Conservation (phyloP, 1,140 invertebrate genomes). For the Meloidogyne chitwoodi region DNA sequence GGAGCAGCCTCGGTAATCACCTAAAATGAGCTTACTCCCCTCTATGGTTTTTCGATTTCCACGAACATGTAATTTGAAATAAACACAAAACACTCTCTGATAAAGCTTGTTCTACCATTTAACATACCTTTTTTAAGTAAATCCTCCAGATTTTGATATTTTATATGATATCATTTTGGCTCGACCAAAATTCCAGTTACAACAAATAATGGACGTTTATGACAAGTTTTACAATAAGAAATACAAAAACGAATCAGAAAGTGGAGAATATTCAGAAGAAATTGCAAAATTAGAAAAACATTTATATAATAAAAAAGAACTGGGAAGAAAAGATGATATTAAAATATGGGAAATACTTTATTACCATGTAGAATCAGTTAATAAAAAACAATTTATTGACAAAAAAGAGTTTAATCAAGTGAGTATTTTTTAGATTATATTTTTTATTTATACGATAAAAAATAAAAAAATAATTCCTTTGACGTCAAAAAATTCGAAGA, state of each 20-base stretch:
- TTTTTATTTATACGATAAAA: no score
- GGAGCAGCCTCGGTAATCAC: no score
- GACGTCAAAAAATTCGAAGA: no score
- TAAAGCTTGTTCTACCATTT: no score
- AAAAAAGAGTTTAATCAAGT: neutral
- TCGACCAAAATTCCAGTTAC: neutral
- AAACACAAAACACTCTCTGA: no score
- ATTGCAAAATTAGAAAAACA: no score
- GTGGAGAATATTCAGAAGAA: neutral
- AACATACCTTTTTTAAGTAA: neutral
- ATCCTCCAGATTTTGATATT: neutral
- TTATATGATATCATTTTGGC: neutral
- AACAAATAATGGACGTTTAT: neutral
- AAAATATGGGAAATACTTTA: neutral
- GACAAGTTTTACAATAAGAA: neutral
- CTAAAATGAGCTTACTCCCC: no score
- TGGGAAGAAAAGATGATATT: neutral
- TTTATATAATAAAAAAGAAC: neutral
- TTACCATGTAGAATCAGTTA: neutral
- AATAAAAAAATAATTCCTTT: no score
- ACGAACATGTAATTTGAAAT: no score
- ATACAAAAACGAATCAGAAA: neutral
- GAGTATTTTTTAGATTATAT: no score
- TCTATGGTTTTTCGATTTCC: no score
- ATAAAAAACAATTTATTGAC: neutral